Conservation (phyloP, 1,140 invertebrate species). For the Drosophila saltans region DNA sequence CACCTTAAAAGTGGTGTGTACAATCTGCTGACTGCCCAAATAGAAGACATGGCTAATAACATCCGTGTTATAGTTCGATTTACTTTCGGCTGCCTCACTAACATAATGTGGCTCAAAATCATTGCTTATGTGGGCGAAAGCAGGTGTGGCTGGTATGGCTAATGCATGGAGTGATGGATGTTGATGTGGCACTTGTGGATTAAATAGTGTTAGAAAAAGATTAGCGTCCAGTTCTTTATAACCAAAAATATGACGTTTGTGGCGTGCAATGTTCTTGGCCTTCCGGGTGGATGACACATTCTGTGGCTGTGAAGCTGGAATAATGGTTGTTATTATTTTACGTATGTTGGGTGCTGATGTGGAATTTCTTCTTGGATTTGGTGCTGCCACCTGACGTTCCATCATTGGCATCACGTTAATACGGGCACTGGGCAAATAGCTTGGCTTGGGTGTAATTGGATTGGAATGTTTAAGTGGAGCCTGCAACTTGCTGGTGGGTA, state of each 20-base stretch:
- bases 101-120: slow-evolving; percentile 72
- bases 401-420: slow-evolving; percentile 61
- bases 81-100: slow-evolving; percentile 41
- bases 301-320: slow-evolving; percentile 21
- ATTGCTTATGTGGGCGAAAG: slow-evolving; percentile 60
- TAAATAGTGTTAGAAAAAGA: slow-evolving; percentile 72
- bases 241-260: slow-evolving; percentile 63
- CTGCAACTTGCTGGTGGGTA: slow-evolving; percentile 71
- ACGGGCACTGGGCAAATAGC: slow-evolving; percentile 63
- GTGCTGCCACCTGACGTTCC: slow-evolving; percentile 53
- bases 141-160: slow-evolving; percentile 39
- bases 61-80: slow-evolving; percentile 78
- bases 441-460: slow-evolving; percentile 68
- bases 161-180: slow-evolving; percentile 25
- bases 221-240: slow-evolving; percentile 75
- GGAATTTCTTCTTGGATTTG: slow-evolving; percentile 46
- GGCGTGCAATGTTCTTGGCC: slow-evolving; percentile 40
- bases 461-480: slow-evolving; percentile 69
- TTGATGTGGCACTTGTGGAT: slow-evolving; percentile 49
- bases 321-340: slow-evolving; percentile 38
- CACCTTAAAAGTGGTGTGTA: slow-evolving; percentile 85
- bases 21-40: slow-evolving; percentile 70
- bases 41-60: slow-evolving; percentile 82
- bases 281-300: slow-evolving; percentile 29
- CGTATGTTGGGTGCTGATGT: slow-evolving; percentile 33